A percentile compares a stretch with the other conserved stretches of the same genome.
Evolutionary conservation across 2,113 vertebrate species (phyloP).

Genomic region (Lampris megalopsis): DNA sequence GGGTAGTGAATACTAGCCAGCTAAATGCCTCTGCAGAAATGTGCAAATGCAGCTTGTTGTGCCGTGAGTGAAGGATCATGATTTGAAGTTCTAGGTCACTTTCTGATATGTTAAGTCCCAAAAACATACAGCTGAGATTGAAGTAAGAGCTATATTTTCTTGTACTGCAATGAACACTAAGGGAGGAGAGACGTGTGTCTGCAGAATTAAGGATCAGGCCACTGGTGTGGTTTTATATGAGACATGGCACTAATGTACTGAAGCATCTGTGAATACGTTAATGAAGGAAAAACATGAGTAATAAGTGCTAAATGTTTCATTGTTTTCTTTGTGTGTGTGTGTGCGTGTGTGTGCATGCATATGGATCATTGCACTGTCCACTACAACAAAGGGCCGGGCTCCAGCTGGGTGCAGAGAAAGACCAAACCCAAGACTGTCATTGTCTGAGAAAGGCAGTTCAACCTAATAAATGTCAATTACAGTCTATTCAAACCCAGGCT

Average conservation of each 20-base stretch:
- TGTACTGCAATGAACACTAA: neutral
- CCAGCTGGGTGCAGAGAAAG: neutral
- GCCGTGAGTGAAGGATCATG: constrained; percentile 59
- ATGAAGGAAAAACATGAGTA: constrained; percentile 59
- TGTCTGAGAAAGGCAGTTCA: constrained; percentile 15
- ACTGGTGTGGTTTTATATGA: constrained; percentile 16
- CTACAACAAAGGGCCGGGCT: neutral
- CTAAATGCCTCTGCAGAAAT: neutral
- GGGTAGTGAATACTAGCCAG: constrained; percentile 24
- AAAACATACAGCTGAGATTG: constrained; percentile 7
- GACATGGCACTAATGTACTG: constrained; percentile 11
- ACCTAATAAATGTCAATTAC: neutral
- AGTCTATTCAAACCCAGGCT: constrained; percentile 3
- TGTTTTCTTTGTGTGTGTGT: neutral
- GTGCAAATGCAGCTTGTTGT: neutral
- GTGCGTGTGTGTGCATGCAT: constrained; percentile 3
- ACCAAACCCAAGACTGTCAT: neutral
- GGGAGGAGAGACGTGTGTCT: neutral
- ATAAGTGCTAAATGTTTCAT: constrained; percentile 58
- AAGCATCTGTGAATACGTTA: constrained; percentile 49
- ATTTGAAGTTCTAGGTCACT: too few relatives aligned
- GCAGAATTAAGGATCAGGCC: constrained; percentile 3
- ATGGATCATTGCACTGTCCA: neutral
- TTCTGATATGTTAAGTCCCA: too few relatives aligned
- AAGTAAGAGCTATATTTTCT: constrained; percentile 3